phyloP scores from a whole-genome alignment of 2,888 invertebrate genomes.

The Athrips mouffetella region DNA sequence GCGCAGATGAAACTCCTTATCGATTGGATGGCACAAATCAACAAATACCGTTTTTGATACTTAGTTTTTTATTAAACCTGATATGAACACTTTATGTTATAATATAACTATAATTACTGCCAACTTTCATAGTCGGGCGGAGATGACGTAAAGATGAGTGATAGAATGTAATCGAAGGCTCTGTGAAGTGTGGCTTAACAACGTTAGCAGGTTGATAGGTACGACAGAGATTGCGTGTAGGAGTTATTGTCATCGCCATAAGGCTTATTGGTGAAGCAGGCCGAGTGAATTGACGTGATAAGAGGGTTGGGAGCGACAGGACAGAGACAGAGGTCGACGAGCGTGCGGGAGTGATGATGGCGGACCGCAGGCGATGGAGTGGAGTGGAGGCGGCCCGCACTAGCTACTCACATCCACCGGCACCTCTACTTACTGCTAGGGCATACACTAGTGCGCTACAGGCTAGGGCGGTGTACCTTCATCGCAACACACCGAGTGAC shows the following conservation, averaged over 20 bases:
- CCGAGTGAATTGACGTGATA: neutral
- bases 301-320: neutral
- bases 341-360: slow-evolving; percentile 6
- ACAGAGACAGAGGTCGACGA: neutral
- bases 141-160: no score
- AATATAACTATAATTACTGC: no score
- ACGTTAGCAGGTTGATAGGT: no score
- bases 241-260: no score
- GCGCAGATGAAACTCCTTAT: neutral
- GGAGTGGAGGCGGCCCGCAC: slow-evolving; percentile 11
- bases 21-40: neutral
- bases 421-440: slow-evolving; percentile 63
- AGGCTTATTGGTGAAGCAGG: neutral
- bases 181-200: no score
- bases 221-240: no score
- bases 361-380: slow-evolving; percentile 5
- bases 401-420: slow-evolving; percentile 50
- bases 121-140: no score
- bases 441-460: slow-evolving; percentile 63
- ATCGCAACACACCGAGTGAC: slow-evolving; percentile 60
- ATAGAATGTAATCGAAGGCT: no score
- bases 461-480: slow-evolving; percentile 66
- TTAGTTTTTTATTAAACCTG: no score
- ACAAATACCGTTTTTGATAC: neutral
- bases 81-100: no score